phyloP scores from a whole-genome alignment of 2,113 vertebrate species.

The Chroicocephalus ridibundus region DNA sequence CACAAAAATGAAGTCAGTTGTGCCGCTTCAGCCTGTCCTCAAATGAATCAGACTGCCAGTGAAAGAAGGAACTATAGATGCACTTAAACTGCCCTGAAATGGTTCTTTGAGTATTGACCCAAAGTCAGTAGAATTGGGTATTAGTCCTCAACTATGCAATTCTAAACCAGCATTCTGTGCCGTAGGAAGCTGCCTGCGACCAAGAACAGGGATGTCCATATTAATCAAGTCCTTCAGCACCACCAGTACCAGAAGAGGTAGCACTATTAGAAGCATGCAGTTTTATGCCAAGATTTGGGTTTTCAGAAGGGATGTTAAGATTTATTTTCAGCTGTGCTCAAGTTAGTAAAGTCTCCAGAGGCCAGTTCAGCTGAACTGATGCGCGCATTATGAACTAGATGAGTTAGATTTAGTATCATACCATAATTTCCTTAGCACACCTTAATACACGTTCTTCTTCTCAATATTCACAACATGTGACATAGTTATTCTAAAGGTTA shows the following conservation, averaged over 20 bases:
- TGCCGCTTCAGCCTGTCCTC: neutral
- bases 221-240: neutral
- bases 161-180: neutral
- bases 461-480: neutral
- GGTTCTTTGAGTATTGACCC: neutral
- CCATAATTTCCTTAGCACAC: neutral
- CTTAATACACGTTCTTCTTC: neutral
- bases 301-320: neutral
- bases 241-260: neutral
- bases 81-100: neutral
- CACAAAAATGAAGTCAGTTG: neutral
- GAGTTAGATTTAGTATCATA: neutral
- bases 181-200: neutral
- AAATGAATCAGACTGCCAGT: neutral
- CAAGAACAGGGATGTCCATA: neutral
- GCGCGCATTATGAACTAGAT: neutral
- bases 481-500: neutral
- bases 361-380: neutral
- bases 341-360: neutral
- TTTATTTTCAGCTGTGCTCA: neutral
- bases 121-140: neutral
- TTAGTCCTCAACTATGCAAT: neutral
- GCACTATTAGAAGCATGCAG: neutral
- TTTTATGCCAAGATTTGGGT: neutral
- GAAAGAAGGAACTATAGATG: neutral